Evolutionary conservation across 2,797 vertebrate genomes (phyloP), one percentile per base, ranked within the genome.

Genomic region (Potorous gilbertii): DNA sequence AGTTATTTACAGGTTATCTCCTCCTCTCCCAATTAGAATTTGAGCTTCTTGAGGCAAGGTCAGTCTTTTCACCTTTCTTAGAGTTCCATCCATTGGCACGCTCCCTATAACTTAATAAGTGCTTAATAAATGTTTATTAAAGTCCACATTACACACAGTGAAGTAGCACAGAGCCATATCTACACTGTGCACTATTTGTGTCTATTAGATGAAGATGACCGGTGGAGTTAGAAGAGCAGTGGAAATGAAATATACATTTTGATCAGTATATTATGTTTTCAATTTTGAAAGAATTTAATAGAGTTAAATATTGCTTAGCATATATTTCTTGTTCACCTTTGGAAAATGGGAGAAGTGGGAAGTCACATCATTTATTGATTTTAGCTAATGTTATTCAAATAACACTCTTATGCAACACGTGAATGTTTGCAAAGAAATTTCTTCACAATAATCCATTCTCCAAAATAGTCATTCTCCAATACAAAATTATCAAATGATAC

Each of bases 181-280:
- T 81, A 10, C 21, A 10, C 66, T 81, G 6, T 81, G 2, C 8
- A 24, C 66, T 46, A 46, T 46, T 87, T 87, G 24, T 87, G 21
- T n/a, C 3, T 87, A 27, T 87, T 46, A 87, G 74, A 87, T 87
- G 31, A 46, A 87, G 27, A 2, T 18, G 18, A 62, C 14, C 18
- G n/a, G 46, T 34, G 1, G 11, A 9, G 0, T 0, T 21, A 18
- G 34, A 14, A 31, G 31, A 16, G 59, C 31, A 0, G 4, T 34
- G 18, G 40, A 21, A 50, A 4, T 0, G 50, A 24, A 0, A 1
- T 14, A 9, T 28, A 1, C 9, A 1, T 4, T 50, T 21, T 31
- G 1, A 29, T 16, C 13, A 11, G 0, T 0, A 1, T 9, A 1
- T 34, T 52, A 8, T 1, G 3, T 4, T 24, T 3, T 50, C 0